These are phyloP conservation scores for Buteo buteo DNA, from an alignment of 2,113 vertebrate species.

Conservation along the genomic window DNA sequence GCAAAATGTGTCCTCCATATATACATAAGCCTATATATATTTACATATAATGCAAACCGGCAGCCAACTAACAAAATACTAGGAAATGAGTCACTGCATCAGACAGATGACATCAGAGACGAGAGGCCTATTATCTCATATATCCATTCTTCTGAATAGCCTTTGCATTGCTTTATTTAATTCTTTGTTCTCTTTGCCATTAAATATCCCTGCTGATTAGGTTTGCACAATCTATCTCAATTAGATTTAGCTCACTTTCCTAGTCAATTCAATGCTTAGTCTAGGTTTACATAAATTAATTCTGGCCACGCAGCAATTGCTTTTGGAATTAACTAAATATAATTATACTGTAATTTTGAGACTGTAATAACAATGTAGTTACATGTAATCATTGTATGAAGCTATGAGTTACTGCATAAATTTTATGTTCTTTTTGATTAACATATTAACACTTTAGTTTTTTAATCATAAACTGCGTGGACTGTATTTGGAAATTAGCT, in stretches of 20 bases:
- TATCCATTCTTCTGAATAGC: conserved; percentile 30
- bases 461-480: background rate
- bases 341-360: conserved; percentile 48
- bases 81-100: background rate
- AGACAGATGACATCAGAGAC: conserved; percentile 29
- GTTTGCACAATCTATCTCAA: conserved; percentile 61
- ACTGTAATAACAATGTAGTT: conserved; percentile 50
- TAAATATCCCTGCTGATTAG: conserved; percentile 56
- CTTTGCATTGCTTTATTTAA: conserved; percentile 52
- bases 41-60: background rate
- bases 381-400: conserved; percentile 43
- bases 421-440: conserved; percentile 16
- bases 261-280: conserved; percentile 43
- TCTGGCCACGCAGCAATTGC: conserved; percentile 37
- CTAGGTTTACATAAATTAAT: conserved; percentile 58
- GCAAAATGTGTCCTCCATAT: background rate
- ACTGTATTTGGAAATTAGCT: background rate
- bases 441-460: background rate
- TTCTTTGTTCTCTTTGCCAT: conserved; percentile 54
- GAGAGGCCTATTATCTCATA: conserved; percentile 40
- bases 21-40: background rate
- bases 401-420: conserved; percentile 16
- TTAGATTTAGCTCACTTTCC: conserved; percentile 61
- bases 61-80: background rate
- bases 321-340: conserved; percentile 52